These are phyloP conservation scores for Eucera pruinosa DNA, from an alignment of 2,888 invertebrate species.

Conservation along the genomic window DNA sequence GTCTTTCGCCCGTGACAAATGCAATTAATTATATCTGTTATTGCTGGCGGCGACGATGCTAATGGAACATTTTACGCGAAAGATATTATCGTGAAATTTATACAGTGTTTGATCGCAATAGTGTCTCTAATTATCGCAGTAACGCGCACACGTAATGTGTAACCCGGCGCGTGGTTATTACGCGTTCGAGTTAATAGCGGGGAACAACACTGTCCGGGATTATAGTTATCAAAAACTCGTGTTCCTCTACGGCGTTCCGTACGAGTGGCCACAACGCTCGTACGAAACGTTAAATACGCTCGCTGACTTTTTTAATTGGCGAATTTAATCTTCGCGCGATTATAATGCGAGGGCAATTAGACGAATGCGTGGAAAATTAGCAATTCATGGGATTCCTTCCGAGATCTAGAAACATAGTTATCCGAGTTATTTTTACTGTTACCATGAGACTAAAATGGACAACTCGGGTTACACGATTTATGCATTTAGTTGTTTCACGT, in stretches of 20 bases:
- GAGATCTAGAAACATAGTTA: background rate
- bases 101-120: background rate
- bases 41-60: background rate
- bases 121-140: background rate
- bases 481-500: no score
- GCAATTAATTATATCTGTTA: background rate
- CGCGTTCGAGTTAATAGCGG: background rate
- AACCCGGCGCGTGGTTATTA: background rate
- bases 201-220: background rate
- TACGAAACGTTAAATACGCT: background rate
- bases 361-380: background rate
- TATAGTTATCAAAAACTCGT: background rate
- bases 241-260: no score
- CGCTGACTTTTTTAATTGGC: background rate
- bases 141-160: background rate
- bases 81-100: background rate
- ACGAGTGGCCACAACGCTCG: no score
- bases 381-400: background rate
- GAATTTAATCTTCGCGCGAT: no score
- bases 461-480: no score
- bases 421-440: no score
- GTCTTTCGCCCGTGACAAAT: no score
- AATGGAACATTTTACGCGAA: background rate
- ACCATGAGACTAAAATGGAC: background rate
- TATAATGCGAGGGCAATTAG: no score